Conservation (phyloP, 2,113 vertebrate species). For the Arenaria interpres region DNA sequence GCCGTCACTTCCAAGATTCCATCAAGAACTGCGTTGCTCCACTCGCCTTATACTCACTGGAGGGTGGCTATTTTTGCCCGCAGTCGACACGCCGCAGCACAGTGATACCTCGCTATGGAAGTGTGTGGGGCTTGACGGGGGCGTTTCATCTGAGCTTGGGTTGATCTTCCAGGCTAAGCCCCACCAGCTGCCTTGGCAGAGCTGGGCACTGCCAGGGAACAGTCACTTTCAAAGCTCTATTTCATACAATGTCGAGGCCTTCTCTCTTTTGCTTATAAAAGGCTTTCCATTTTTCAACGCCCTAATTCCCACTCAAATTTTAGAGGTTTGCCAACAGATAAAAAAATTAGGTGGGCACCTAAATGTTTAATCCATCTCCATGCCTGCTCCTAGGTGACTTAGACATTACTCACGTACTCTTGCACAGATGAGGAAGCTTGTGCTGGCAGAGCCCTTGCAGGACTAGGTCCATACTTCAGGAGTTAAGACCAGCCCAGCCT, state of each 20-base stretch:
- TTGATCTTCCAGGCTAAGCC: background rate
- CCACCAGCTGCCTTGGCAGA: background rate
- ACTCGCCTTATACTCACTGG: background rate
- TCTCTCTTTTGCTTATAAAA: background rate
- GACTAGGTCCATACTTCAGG: background rate
- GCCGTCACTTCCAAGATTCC: background rate
- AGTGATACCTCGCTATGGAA: background rate
- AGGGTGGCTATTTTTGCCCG: background rate
- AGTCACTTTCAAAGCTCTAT: background rate
- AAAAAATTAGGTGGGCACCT: background rate
- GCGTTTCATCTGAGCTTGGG: background rate
- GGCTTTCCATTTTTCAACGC: background rate
- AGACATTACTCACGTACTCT: background rate
- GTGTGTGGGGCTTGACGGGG: background rate
- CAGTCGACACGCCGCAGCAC: background rate
- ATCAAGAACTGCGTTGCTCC: background rate
- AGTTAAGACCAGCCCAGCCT: background rate
- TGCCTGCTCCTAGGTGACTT: background rate
- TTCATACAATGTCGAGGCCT: background rate
- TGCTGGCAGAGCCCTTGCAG: background rate
- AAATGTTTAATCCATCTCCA: background rate
- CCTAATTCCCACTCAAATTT: background rate
- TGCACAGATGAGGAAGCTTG: background rate
- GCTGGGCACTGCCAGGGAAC: background rate
- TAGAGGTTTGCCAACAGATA: background rate